These are phyloP conservation scores for Drosophila ercepeae DNA, from an alignment of 1,140 invertebrate genomes.

Conservation along the genomic window DNA sequence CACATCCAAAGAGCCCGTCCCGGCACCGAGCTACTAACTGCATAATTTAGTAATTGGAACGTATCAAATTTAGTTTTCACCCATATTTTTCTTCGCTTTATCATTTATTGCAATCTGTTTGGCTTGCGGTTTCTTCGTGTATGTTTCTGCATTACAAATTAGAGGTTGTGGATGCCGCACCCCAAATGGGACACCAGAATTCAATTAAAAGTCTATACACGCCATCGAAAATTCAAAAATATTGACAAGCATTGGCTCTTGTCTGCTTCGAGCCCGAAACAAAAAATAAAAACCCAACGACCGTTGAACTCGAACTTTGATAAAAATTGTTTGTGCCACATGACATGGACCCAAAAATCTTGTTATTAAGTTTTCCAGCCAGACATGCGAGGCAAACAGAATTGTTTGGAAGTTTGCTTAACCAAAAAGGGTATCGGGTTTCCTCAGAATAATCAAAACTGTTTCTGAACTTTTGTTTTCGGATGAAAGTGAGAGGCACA, in stretches of 20 bases:
- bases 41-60: slow-evolving; percentile 79
- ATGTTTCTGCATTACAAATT: slow-evolving; percentile 36
- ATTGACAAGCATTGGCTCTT: slow-evolving; percentile 47
- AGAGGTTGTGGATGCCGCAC: slow-evolving; percentile 7
- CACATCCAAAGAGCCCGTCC: slow-evolving; percentile 46
- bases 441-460: slow-evolving; percentile 28
- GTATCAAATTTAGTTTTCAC: slow-evolving; percentile 79
- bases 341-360: slow-evolving; percentile 35
- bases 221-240: slow-evolving; percentile 57
- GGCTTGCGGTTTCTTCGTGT: background rate
- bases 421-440: slow-evolving; percentile 8
- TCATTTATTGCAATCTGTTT: slow-evolving; percentile 35
- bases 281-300: too few relatives aligned
- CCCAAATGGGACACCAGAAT: slow-evolving; percentile 45
- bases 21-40: slow-evolving; percentile 49
- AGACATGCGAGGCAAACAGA: background rate
- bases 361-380: slow-evolving; percentile 8
- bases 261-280: slow-evolving; percentile 35
- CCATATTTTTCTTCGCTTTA: slow-evolving; percentile 33
- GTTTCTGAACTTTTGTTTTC: background rate
- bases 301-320: slow-evolving; percentile 39
- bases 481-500: background rate
- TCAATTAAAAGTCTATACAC: slow-evolving; percentile 78
- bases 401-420: slow-evolving; percentile 21
- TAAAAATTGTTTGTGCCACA: slow-evolving; percentile 36